These are phyloP conservation scores for Micromussa lordhowensis DNA, from an alignment of 92 coral and sea anemone genomes.

Conservation along the genomic window DNA sequence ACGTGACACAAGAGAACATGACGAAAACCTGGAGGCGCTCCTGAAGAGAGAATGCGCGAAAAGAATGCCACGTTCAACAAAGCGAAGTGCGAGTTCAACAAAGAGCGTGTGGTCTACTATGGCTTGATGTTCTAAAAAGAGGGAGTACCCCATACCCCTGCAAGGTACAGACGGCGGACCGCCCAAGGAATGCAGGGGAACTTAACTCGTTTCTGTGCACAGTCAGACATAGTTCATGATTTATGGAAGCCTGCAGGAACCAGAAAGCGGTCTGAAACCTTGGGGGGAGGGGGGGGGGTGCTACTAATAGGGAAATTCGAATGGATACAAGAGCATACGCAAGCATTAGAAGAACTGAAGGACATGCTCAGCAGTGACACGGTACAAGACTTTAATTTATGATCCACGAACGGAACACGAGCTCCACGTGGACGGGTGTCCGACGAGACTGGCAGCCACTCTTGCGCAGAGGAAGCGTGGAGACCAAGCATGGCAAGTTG, in stretches of 20 bases:
- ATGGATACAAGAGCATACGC: slow-evolving; percentile 39
- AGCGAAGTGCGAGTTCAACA: too few species aligned
- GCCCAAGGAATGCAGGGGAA: slow-evolving; percentile 38
- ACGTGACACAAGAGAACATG: too few species aligned
- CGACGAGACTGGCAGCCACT: too few species aligned
- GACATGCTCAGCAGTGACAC: slow-evolving; percentile 19
- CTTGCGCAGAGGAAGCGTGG: too few species aligned
- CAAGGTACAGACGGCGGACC: slow-evolving; percentile 39
- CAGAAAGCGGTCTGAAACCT: not conserved
- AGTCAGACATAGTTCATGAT: slow-evolving; percentile 37
- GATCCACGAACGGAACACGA: too few species aligned
- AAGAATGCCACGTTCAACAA: slow-evolving; percentile 29
- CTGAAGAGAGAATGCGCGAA: slow-evolving; percentile 4
- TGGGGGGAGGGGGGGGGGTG: too few species aligned
- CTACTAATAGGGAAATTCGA: slow-evolving; percentile 6
- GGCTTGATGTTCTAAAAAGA: slow-evolving; percentile 35
- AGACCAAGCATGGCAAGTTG: too few species aligned
- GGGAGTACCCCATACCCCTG: slow-evolving; percentile 37
- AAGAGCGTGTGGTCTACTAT: slow-evolving; percentile 47
- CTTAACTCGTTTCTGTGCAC: slow-evolving; percentile 53
- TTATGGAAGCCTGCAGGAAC: slow-evolving; percentile 15
- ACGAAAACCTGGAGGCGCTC: slow-evolving; percentile 38
- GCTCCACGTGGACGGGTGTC: too few species aligned
- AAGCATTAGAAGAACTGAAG: too few species aligned
- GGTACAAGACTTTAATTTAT: not conserved